Evolutionary conservation across 2,113 vertebrate genomes (phyloP), one percentile per base, ranked within the genome.

Genomic region (Neomonachus schauinslandi): DNA sequence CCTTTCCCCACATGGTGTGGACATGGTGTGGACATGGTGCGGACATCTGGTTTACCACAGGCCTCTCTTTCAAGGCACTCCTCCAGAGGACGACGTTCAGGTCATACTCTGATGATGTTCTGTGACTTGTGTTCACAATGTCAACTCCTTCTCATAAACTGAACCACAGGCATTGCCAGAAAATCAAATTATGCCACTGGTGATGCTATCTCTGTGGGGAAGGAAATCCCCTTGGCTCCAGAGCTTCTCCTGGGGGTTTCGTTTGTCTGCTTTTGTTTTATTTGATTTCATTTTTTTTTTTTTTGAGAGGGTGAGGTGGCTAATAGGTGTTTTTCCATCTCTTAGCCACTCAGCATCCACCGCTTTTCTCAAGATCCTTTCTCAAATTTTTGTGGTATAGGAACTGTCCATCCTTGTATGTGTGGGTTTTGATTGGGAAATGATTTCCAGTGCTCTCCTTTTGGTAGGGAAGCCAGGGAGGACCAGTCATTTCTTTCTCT

Each of bases 191-290:
- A 71, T 71, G 76, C 46, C 21, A 0, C 26, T 33, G 14, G 42
- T 28, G 86, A 49, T 85, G 22, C 28, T 33, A 36, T 91, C 82
- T 96, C 92, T 53, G 39, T 46, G 84, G 83, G 83, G 83, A 93
- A 90, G 82, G 69, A 65, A 22, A 36, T 89, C 59, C 22, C 42
- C 46, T 39, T 28, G 42, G 86, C 19, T 72, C 11, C 7, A 22
- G 39, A 55, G 14, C 24, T 51, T 57, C 46, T 69, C 31, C 24
- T 67, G 11, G 26, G 49, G n/a, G 42, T 57, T 61, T 80, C 6
- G 0, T 53, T 95, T 21, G 55, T 89, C 57, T 86, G 49, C 72
- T 85, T 51, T 80, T 59, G 55, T 46, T 84, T 96, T 51, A 79
- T 63, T 92, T 51, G 16, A 92, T 81, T 97, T 79, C 14, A 24